Conservation (phyloP, 2,888 invertebrate genomes). For the Macaria notata region DNA sequence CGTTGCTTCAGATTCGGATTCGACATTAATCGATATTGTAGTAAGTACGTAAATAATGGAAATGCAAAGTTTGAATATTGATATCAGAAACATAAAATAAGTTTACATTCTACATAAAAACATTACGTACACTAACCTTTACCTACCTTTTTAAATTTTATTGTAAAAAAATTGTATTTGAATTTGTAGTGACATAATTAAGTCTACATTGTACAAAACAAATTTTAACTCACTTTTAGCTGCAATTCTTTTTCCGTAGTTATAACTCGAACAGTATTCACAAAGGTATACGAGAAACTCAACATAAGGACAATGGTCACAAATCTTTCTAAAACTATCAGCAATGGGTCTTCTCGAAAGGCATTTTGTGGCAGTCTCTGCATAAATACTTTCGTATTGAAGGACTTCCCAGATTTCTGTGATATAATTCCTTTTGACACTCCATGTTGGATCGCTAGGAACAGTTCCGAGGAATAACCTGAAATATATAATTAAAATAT, state of each 20-base stretch:
- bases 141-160: too few relatives aligned
- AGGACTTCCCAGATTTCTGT: constrained; percentile 57
- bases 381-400: constrained; percentile 72
- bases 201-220: background rate
- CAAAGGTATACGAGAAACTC: constrained; percentile 91
- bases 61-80: too few relatives aligned
- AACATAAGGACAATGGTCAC: constrained; percentile 90
- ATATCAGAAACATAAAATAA: background rate
- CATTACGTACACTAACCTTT: too few relatives aligned
- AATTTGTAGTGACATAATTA: too few relatives aligned
- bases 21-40: too few relatives aligned
- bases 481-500: constrained; percentile 34
- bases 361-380: constrained; percentile 88
- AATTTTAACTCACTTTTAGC: constrained; percentile 81
- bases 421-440: constrained; percentile 69
- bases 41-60: too few relatives aligned
- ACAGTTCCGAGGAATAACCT: constrained; percentile 75
- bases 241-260: constrained; percentile 90
- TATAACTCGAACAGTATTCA: constrained; percentile 89
- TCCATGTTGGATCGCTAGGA: constrained; percentile 68
- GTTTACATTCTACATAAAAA: too few relatives aligned
- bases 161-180: too few relatives aligned
- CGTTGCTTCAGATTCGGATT: too few relatives aligned
- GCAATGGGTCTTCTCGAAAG: constrained; percentile 86
- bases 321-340: constrained; percentile 85